Evolutionary conservation across 30 jellyfish, hydroid and myxozoan genomes (phyloP).

Genomic region (Aurelia aurita complex sp. Pacific): DNA sequence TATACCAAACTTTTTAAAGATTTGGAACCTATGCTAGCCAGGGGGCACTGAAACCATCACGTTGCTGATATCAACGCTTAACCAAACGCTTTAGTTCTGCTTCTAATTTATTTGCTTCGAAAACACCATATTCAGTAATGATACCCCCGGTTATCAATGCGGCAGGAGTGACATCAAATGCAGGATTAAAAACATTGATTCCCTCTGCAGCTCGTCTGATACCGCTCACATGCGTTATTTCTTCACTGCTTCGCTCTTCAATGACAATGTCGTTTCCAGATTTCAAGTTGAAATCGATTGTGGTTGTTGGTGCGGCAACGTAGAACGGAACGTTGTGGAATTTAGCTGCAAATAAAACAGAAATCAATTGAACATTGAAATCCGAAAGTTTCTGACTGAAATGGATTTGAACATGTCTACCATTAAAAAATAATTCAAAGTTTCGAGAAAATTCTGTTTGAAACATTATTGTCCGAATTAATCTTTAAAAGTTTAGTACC

Average conservation of each 20-base stretch:
- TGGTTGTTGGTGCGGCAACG: conserved; percentile 94
- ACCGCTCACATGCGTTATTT: conserved; percentile 84
- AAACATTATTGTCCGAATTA: too few species aligned
- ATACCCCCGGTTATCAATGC: conserved; percentile 92
- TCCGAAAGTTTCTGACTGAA: neutral
- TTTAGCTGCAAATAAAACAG: conserved; percentile 61
- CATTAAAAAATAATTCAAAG: neutral
- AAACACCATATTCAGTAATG: conserved; percentile 90
- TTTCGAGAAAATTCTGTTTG: neutral
- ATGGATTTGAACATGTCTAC: too few species aligned
- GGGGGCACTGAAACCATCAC: too few species aligned
- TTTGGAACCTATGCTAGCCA: too few species aligned
- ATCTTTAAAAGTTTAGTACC: too few species aligned
- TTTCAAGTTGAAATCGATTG: conserved; percentile 67
- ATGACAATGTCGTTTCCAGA: conserved; percentile 76
- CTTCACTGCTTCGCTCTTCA: conserved; percentile 87
- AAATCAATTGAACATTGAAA: neutral
- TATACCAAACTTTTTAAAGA: too few species aligned
- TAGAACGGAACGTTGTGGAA: conserved; percentile 84
- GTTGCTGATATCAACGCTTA: too few species aligned
- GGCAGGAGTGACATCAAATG: conserved; percentile 98
- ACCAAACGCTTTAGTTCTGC: conserved; percentile 35
- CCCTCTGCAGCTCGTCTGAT: conserved; percentile 85
- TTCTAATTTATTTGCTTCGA: conserved; percentile 58
- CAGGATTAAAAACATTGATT: conserved; percentile 83